Conservation (phyloP, 1,140 invertebrate genomes). For the Planococcus citri region DNA sequence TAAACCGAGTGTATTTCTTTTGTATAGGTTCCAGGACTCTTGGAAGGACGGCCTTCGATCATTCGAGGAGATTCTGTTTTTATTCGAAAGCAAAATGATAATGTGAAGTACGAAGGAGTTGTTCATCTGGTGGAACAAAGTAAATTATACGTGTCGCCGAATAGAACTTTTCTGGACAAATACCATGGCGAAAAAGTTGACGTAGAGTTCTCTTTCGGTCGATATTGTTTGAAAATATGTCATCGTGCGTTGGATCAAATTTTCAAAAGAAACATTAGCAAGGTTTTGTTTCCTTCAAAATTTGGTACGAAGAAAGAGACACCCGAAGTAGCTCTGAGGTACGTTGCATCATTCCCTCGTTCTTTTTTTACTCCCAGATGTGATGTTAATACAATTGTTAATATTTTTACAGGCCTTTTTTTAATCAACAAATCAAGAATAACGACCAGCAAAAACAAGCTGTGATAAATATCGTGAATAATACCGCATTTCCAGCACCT, state of each 20-base stretch:
- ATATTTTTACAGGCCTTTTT: background rate
- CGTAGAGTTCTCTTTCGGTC: background rate
- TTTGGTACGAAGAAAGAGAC: background rate
- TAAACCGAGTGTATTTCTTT: background rate
- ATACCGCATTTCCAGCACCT: conserved; percentile 57
- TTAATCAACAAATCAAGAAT: background rate
- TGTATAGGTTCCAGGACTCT: conserved; percentile 8
- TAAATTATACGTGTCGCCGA: background rate
- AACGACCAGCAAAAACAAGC: conserved; percentile 53
- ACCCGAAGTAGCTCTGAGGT: background rate
- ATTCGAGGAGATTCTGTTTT: background rate
- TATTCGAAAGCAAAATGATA: background rate
- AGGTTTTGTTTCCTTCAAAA: background rate
- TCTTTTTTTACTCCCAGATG: too few species aligned
- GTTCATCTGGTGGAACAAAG: background rate
- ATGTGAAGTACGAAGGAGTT: background rate
- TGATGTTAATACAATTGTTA: too few species aligned
- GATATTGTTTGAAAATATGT: background rate
- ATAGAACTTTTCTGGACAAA: background rate
- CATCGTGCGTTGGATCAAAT: background rate
- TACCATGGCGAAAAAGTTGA: background rate
- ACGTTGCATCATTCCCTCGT: too few species aligned
- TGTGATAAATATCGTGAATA: conserved; percentile 62
- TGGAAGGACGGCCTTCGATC: conserved; percentile 1
- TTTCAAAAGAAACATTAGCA: background rate